These are phyloP conservation scores for Etia nguti DNA, from an alignment of 2,113 vertebrate genomes.

Conservation along the genomic window DNA sequence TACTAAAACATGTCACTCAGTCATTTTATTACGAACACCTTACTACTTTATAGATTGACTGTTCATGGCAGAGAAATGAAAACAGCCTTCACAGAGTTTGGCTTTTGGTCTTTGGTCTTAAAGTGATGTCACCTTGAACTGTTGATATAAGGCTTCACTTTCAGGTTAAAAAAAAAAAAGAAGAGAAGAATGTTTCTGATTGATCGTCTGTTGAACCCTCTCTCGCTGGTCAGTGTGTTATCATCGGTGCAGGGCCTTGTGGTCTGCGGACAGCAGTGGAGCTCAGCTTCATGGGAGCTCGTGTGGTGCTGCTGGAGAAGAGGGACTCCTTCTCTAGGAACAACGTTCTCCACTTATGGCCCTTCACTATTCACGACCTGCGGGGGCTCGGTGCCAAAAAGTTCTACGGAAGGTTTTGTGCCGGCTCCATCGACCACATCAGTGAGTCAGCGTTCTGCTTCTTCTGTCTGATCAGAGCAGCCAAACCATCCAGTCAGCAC, in stretches of 20 bases:
- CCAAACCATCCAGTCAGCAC: background rate
- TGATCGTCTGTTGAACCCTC: background rate
- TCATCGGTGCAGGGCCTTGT: constrained; percentile 94
- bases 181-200: background rate
- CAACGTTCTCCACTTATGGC: constrained; percentile 95
- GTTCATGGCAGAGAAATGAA: background rate
- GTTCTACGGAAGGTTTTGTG: constrained; percentile 94
- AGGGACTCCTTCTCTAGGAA: constrained; percentile 94
- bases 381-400: constrained; percentile 93
- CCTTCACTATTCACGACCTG: constrained; percentile 94
- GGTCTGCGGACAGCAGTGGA: constrained; percentile 93
- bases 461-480: background rate
- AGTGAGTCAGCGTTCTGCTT: constrained; percentile 68
- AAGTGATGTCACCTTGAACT: background rate
- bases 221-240: constrained; percentile 80
- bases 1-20: background rate
- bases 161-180: background rate
- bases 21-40: background rate
- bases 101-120: background rate
- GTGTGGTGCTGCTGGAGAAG: constrained; percentile 93
- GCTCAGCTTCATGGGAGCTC: constrained; percentile 87
- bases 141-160: background rate
- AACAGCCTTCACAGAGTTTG: background rate
- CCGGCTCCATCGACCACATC: constrained; percentile 94
- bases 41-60: background rate